Base-by-base conservation (phyloP, 2,888 invertebrate genomes). In the Drosophila formosana region DNA sequence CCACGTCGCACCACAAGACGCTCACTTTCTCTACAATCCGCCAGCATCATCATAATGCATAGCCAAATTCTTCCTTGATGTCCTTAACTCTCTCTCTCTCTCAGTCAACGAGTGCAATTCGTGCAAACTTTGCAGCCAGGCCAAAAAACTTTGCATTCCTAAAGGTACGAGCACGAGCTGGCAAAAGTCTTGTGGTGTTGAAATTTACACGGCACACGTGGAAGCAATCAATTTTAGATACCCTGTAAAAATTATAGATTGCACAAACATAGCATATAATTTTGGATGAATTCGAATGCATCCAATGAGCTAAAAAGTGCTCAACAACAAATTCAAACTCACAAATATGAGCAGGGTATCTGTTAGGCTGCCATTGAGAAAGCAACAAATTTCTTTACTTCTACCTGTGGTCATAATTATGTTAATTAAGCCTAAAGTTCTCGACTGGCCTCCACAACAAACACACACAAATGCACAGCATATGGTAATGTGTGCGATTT, bases 371-470 rank as follows among this genome's bases (percentile, higher is more conserved):
- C 13, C 25, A 45, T 25, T 34, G 23, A 37, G 1, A 52, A 8
- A 6, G 4, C 7, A 26, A 34, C 39, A 13, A 34, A 49, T 25
- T 56, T 50, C n/a, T 25, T 37, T 52, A 9, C 43, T 49, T 51
- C 7, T 49, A n/a, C 11, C 45, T 30, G 51, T 67, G 60, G 47
- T 66, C 75, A 71, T 80, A 80, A 83, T 75, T 75, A 86, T 75
- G 84, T 86, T 88, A 77, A 83, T 86, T 83, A 83, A 69, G 70
- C 62, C 64, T 41, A 68, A 80, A 66, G 47, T 63, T 85, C 62
- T 62, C 34, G 34, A 46, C 56, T 45, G 45, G 39, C 30, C 50
- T 37, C 11, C 26, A 2, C 30, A 7, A n/a, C 45, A 34, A 8
- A 9, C 3, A 34, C 39, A 2, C 26, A 45, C 3, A 25, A 8